Evolutionary conservation across 2,113 vertebrate species (phyloP), one percentile per base, ranked within the genome.

Genomic region (Calcarius ornatus): DNA sequence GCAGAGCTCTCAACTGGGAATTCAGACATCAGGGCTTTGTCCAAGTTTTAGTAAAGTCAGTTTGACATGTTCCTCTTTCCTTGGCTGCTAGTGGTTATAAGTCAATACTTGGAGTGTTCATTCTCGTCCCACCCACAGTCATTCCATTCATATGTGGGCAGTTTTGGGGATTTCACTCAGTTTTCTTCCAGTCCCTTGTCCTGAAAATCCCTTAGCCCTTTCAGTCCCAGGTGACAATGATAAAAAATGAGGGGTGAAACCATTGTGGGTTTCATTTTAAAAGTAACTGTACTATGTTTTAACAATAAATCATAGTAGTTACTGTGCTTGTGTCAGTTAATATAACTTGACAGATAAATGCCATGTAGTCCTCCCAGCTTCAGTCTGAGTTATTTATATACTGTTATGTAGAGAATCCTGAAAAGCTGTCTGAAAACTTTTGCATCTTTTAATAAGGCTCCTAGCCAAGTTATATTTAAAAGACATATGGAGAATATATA

Each of bases 1-100:
- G 57, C 93, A 79, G 86, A 94, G 73, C 66, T 94, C 65, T 76
- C 77, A 89, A 35, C 65, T 79, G 69, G 48, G 93, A 94, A 48
- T 79, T 91, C 61, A 94, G 69, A 48, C 81, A 57, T 68, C 40
- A 57, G 31, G n/a, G 43, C 72, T 86, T 93, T 84, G 68, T 83
- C 92, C 90, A 95, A 93, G 79, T 82, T 94, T 72, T 64, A 72
- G 86, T 92, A 88, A 88, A 95, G 77, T 68, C 40, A 12, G 77
- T 95, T 89, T 92, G 91, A 95, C 86, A 85, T 87, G 88, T 86
- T 97, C 66, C 86, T 92, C 75, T 95, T 91, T 86, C 69, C 65
- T 94, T 95, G 89, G 81, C 95, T 91, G 77, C 83, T 27, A 22
- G 47, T 61, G 19, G 47, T 92, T 92, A 12, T 64, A 96, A 92